Conservation (phyloP, 2,113 vertebrate genomes). For the Tragelaphus strepsiceros region DNA sequence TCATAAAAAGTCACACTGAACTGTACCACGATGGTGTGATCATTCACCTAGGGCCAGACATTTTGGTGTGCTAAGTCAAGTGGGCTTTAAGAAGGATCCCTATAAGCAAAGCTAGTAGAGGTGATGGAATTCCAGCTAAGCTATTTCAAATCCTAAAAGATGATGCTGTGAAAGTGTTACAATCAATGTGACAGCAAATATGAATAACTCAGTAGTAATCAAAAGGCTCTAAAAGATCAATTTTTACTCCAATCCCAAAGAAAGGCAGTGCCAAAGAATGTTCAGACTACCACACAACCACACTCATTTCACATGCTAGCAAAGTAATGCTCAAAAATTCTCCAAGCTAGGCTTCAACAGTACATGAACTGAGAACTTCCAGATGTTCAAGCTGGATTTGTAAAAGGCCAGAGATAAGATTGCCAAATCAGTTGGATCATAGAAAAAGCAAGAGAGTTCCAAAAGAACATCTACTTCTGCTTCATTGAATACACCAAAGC, state of each 20-base stretch:
- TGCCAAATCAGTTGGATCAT: not conserved
- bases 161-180: not conserved
- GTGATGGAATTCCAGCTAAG: not conserved
- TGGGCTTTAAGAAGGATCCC: not conserved
- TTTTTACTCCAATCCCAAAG: not conserved
- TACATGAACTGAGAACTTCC: not conserved
- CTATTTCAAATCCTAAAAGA: not conserved
- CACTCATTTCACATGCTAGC: not conserved
- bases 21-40: accelerated
- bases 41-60: not conserved
- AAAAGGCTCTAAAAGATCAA: not conserved
- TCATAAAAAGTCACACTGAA: not conserved
- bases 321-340: not conserved
- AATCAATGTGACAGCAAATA: not conserved
- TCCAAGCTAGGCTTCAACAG: not conserved
- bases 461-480: not conserved
- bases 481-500: not conserved
- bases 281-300: not conserved
- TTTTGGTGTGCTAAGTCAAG: not conserved
- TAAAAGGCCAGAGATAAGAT: not conserved
- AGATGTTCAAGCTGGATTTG: not conserved
- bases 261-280: not conserved
- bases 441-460: not conserved
- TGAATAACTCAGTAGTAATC: not conserved
- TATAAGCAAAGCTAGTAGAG: not conserved